A percentile compares a stretch with the other conserved stretches of the same genome.
Conservation (phyloP, 2,888 invertebrate species). For the Ischnus inquisitorius region DNA sequence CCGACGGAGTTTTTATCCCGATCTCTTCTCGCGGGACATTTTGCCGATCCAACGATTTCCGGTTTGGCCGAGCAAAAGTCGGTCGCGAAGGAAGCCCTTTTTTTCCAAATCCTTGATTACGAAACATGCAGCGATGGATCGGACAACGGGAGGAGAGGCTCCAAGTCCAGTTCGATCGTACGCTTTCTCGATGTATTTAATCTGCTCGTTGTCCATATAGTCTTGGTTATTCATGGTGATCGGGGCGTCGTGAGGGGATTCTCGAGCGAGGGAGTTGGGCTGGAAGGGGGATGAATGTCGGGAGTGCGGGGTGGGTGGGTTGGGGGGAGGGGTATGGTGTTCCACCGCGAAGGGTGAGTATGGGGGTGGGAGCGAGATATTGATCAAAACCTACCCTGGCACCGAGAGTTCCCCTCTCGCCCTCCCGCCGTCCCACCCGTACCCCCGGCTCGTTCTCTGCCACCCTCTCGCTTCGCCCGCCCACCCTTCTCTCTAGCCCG, state of each 20-base stretch:
- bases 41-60: too few species aligned
- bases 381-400: conserved; percentile 85
- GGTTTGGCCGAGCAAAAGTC: too few species aligned
- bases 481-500: conserved; percentile 78
- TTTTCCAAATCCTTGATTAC: neutral
- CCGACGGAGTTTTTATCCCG: neutral
- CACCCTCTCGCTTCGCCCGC: conserved; percentile 65
- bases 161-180: conserved; percentile 77
- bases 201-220: conserved; percentile 80
- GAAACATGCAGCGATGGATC: neutral
- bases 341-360: conserved; percentile 80
- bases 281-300: conserved; percentile 18
- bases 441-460: conserved; percentile 81
- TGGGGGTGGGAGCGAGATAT: conserved; percentile 84
- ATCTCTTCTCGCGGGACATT: neutral
- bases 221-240: conserved; percentile 85
- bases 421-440: conserved; percentile 72
- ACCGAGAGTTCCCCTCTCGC: conserved; percentile 78
- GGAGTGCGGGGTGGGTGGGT: conserved; percentile 25
- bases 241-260: conserved; percentile 70
- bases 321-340: conserved; percentile 80
- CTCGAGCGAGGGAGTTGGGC: conserved; percentile 42
- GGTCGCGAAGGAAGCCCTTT: too few species aligned
- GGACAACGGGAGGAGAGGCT: neutral
- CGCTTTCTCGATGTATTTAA: conserved; percentile 81